phyloP scores from a whole-genome alignment of 2,888 invertebrate genomes.

The Odontocerum albicorne region DNA sequence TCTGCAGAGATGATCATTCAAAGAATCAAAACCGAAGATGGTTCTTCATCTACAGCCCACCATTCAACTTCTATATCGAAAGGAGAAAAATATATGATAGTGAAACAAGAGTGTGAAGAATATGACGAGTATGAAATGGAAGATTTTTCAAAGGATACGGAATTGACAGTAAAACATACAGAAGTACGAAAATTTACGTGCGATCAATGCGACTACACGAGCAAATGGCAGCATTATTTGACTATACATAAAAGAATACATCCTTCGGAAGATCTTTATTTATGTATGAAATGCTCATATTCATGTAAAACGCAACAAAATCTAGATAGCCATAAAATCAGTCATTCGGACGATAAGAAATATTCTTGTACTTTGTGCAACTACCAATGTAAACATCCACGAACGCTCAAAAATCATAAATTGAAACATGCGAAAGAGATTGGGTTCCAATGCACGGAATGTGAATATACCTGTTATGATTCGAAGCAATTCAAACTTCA shows the following conservation, averaged over 20 bases:
- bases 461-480: not conserved
- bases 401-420: conserved; percentile 1
- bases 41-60: too few species aligned
- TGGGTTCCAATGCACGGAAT: not conserved
- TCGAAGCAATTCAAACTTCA: conserved; percentile 1
- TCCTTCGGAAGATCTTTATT: not conserved
- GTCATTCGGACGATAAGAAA: not conserved
- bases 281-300: not conserved
- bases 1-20: too few species aligned
- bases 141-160: too few species aligned
- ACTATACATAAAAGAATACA: conserved; percentile 9
- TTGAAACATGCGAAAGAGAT: not conserved
- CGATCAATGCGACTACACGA: conserved; percentile 1
- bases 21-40: too few species aligned
- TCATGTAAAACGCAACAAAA: conserved; percentile 2
- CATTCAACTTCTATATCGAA: too few species aligned
- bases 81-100: too few species aligned
- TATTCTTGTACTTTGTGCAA: not conserved
- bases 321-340: not conserved
- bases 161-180: too few species aligned
- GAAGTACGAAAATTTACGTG: conserved; percentile 2
- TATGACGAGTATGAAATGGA: too few species aligned
- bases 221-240: conserved; percentile 4
- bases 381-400: conserved; percentile 5
- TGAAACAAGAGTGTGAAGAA: too few species aligned